Base-by-base conservation (phyloP, 2,888 invertebrate genomes). In the Drosophila crucigera region DNA sequence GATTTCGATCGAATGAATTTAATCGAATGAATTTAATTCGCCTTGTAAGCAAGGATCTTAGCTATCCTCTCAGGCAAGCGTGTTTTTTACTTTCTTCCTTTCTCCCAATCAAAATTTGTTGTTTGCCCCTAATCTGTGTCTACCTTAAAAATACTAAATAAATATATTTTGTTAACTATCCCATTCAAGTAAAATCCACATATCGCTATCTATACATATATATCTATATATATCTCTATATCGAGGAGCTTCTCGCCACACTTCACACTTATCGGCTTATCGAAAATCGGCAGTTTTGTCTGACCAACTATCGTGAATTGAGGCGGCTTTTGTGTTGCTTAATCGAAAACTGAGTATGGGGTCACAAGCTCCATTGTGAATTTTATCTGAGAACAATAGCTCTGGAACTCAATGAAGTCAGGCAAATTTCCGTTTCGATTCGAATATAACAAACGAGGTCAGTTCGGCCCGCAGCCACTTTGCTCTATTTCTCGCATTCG, bases 341-440 rank as follows among this genome's bases (percentile, higher is more conserved):
- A 25, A 25, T 25, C 25, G 47, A 47, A 25, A 47, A 25, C 16
- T 47, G 25, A 16, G 16, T 25, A 9, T 25, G 47, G 16, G 25
- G 47, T n/a, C 47, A 47, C 9, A 16, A 2, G 9, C 16, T 4
- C 25, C 25, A 25, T 47, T 47, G 47, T 25, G 47, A 9, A 7
- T 2, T 2, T 25, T 47, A 16, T 16, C 25, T 25, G 47, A 47
- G 16, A 25, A 47, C 47, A 47, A 47, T 25, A 47, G 47, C 25
- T 1, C 4, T 9, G 47, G 9, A 16, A 16, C 25, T 47, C 47
- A 47, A 47, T 47, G 47, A 47, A 47, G 25, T 47, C 47, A 16
- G 47, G 47, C 47, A 47, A 47, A 47, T 54, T 16, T 54, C 54
- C 22, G 54, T 35, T 39, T 9, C 14, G 25, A 47, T 25, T 25